Conservation (phyloP, 1,140 invertebrate species). For the Pseudomyrmex cubaensis region DNA sequence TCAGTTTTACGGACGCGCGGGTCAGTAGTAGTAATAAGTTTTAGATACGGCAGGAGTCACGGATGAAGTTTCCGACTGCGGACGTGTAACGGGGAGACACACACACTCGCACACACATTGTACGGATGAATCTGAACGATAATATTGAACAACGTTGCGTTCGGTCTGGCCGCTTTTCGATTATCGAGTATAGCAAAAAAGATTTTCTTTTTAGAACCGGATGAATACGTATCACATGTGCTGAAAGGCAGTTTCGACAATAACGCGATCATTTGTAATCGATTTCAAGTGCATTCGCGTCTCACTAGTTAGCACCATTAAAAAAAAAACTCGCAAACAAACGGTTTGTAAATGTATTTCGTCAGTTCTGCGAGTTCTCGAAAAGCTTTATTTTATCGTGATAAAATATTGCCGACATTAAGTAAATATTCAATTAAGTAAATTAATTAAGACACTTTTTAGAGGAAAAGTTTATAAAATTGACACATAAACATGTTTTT, state of each 20-base stretch:
- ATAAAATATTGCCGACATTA: background rate
- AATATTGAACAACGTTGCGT: conserved; percentile 8
- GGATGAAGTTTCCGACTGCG: background rate
- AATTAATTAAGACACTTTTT: background rate
- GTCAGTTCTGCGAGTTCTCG: background rate
- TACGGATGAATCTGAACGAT: conserved; percentile 1
- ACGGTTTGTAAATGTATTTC: background rate
- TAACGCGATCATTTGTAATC: conserved; percentile 8
- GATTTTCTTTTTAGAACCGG: background rate
- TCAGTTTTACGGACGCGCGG: conserved; percentile 36
- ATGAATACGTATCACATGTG: background rate
- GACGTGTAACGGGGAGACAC: background rate
- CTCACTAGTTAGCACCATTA: background rate
- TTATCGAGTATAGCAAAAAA: background rate
- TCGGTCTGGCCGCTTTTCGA: background rate
- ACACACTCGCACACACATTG: background rate
- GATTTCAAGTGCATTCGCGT: background rate
- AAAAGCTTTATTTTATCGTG: background rate
- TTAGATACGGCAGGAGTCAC: background rate
- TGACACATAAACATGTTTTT: no score
- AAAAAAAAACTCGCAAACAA: background rate
- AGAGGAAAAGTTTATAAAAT: no score
- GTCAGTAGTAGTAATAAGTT: conserved; percentile 11
- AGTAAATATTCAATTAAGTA: background rate
- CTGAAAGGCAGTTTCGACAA: background rate